Conservation (phyloP, 1,140 invertebrate species). For the Pristionchus pacificus region DNA sequence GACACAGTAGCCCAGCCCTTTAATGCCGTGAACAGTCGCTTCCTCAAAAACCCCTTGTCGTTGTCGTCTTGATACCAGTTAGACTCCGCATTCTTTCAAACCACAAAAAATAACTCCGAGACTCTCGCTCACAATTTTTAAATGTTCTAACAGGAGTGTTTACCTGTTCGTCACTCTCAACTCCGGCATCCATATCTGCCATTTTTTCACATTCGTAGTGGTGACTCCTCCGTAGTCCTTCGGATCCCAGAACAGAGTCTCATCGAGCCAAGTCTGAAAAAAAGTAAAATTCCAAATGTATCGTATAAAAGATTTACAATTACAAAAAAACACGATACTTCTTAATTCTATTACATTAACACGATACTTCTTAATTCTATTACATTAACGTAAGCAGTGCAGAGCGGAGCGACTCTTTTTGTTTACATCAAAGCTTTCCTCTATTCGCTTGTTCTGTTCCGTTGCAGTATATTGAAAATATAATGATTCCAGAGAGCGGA, state of each 20-base stretch:
- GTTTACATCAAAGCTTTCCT: no score
- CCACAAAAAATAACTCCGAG: not conserved
- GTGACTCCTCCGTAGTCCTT: constrained; percentile 43
- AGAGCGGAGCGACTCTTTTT: no score
- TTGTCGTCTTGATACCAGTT: no score
- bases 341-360: constrained; percentile 2
- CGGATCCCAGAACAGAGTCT: constrained; percentile 49
- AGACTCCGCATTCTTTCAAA: not conserved
- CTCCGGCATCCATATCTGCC: constrained; percentile 34
- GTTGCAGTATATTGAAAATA: not conserved
- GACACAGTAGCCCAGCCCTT: not conserved
- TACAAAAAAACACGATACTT: constrained; percentile 9
- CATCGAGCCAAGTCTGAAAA: constrained; percentile 40
- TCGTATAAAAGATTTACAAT: not conserved
- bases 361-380: constrained; percentile 14
- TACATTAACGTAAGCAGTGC: no score
- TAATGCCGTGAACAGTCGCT: no score
- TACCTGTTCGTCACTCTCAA: constrained; percentile 28
- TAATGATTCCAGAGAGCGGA: not conserved
- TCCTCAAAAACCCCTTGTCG: no score
- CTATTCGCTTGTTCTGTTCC: not conserved
- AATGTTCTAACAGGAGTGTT: no score
- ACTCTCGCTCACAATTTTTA: not conserved
- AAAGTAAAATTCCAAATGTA: not conserved
- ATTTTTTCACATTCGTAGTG: constrained; percentile 43